Evolutionary conservation across 1,140 invertebrate genomes (phyloP).

Genomic region (Epicauta chinensis): DNA sequence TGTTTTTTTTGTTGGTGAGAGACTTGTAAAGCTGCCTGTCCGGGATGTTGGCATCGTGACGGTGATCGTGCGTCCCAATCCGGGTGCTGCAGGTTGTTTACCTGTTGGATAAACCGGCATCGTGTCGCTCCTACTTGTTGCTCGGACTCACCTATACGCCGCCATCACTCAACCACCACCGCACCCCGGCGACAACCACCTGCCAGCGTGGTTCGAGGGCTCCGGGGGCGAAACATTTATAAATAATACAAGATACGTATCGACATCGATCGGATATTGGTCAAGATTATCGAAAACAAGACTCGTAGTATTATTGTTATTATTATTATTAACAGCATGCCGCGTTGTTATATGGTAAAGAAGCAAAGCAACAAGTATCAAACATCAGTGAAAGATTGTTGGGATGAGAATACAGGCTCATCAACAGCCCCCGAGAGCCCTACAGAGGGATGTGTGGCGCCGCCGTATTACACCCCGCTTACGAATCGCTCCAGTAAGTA

Average conservation of each 20-base stretch:
- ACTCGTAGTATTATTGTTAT: no score
- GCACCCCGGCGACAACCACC: constrained; percentile 36
- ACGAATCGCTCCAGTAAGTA: constrained; percentile 37
- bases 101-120: constrained; percentile 36
- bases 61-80: neutral
- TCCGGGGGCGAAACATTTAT: neutral
- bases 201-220: constrained; percentile 21
- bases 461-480: constrained; percentile 39
- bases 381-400: constrained; percentile 28
- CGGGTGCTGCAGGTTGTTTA: constrained; percentile 30
- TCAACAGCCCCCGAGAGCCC: constrained; percentile 38
- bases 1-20: no score
- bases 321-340: constrained; percentile 41
- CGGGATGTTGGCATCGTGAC: neutral
- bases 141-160: constrained; percentile 32
- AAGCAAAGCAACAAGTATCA: constrained; percentile 48
- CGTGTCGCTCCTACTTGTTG: constrained; percentile 38
- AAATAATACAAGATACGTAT: neutral
- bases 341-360: constrained; percentile 51
- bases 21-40: neutral
- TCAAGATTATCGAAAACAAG: neutral
- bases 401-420: constrained; percentile 21
- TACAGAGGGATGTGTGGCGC: constrained; percentile 42
- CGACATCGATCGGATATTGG: neutral
- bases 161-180: constrained; percentile 30